Base-by-base conservation (phyloP, 2,888 invertebrate species). In the Ectemnius lituratus region DNA sequence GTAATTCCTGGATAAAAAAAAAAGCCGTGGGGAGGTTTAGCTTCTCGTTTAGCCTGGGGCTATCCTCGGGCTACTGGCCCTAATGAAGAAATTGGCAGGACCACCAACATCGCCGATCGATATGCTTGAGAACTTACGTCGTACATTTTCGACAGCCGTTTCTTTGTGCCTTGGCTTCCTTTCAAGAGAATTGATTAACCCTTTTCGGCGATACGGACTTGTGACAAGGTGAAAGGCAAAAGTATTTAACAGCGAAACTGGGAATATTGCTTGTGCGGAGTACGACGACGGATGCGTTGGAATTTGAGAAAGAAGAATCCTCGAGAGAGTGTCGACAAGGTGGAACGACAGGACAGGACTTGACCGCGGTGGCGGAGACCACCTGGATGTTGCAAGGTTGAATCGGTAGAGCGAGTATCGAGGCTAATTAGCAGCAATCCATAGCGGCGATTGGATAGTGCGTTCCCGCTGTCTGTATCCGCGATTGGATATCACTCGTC, bases 401-500 rank as follows among this genome's bases (percentile, higher is more conserved):
- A 37, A 37, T 37, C 37, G 37, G 37, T 37, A 37, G 37, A 37
- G 75, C 58, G 76, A 76, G 80, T 86, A 87, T 88, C 87, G 82
- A 76, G 76, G 77, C 82, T 85, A 88, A 88, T 88, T 88, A 88
- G 88, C 82, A 67, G 78, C 78, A 82, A 84, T 83, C 82, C 75
- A 71, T 75, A 84, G 73, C 73, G 68, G 71, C 82, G 82, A 83
- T 83, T 80, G 83, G 84, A 81, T 78, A 79, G 71, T 74, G 52
- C 76, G 74, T 79, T 78, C 75, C 68, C 72, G 60, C 71, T 73
- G 69, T 69, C 77, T 72, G 62, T 79, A 72, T 75, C 46, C 70
- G 67, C 82, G 86, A 88, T 88, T 88, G 88, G 86, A 85, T 85
- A 85, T 84, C 84, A 81, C 77, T 85, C 84, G 76, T 73, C 82